A percentile compares a stretch with the other conserved stretches of the same genome.
These are phyloP conservation scores for Hydractinia symbiolongicarpus DNA, from an alignment of 30 jellyfish, hydroid and myxozoan genomes.

Conservation along the genomic window DNA sequence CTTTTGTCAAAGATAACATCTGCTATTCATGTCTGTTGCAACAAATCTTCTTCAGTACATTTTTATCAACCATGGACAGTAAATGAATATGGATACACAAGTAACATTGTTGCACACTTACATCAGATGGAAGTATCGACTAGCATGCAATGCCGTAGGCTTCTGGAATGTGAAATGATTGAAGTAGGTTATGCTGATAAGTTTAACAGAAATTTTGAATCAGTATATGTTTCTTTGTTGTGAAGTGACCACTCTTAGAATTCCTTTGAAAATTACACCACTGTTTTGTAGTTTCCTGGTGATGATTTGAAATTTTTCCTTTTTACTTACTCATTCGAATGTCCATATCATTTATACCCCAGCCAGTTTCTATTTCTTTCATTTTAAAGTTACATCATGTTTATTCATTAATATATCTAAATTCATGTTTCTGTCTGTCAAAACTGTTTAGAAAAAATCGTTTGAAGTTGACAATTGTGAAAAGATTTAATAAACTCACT, in stretches of 20 bases:
- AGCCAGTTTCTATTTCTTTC: too few relatives aligned
- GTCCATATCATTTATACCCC: too few relatives aligned
- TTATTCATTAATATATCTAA: too few relatives aligned
- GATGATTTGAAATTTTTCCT: too few relatives aligned
- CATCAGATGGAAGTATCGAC: slow-evolving; percentile 65
- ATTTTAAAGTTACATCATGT: too few relatives aligned
- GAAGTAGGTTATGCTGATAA: slow-evolving; percentile 45
- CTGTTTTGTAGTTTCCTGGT: too few relatives aligned
- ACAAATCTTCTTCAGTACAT: slow-evolving; percentile 52
- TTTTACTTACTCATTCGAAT: too few relatives aligned
- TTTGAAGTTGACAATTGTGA: too few relatives aligned
- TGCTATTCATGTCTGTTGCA: slow-evolving; percentile 70
- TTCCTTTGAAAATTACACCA: too few relatives aligned
- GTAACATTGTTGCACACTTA: slow-evolving; percentile 58
- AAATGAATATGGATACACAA: slow-evolving; percentile 90
- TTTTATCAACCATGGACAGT: slow-evolving; percentile 89
- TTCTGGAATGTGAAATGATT: slow-evolving; percentile 65
- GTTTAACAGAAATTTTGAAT: neutral
- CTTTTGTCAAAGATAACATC: slow-evolving; percentile 55
- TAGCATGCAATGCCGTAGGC: slow-evolving; percentile 69
- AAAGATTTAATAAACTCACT: too few relatives aligned
- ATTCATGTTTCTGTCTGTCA: too few relatives aligned
- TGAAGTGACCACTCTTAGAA: neutral
- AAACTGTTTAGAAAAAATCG: too few relatives aligned
- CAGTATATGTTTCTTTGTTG: neutral